Percentiles rank a stretch among this genome's conserved stretches.
phyloP scores from a whole-genome alignment of 2,888 invertebrate genomes.

The Danaus chrysippus region DNA sequence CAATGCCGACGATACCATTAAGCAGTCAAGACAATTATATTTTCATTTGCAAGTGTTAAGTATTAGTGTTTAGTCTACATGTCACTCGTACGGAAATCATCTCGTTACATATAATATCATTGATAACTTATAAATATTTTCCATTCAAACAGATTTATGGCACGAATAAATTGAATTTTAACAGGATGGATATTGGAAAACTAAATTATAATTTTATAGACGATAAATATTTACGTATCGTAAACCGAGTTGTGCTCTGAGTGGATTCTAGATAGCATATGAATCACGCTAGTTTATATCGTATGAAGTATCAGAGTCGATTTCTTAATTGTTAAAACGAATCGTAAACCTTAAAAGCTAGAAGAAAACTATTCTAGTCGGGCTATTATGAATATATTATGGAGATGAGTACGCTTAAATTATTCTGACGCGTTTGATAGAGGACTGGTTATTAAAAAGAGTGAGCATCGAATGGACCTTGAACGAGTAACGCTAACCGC shows the following conservation, averaged over 20 bases:
- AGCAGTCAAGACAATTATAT: constrained; percentile 49
- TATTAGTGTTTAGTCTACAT: neutral
- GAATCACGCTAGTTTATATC: constrained; percentile 40
- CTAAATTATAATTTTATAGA: constrained; percentile 43
- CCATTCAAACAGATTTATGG: constrained; percentile 24
- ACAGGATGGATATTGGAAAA: constrained; percentile 37
- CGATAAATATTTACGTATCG: constrained; percentile 54
- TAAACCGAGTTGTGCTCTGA: constrained; percentile 46
- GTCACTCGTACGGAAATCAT: too few species aligned
- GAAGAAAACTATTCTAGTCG: constrained; percentile 43
- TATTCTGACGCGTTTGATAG: constrained; percentile 19
- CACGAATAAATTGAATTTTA: constrained; percentile 33
- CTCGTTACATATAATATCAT: too few species aligned
- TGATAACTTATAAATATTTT: constrained; percentile 15
- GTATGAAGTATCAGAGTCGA: constrained; percentile 24
- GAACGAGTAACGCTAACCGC: constrained; percentile 39
- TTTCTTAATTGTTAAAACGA: constrained; percentile 57
- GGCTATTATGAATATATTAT: constrained; percentile 17
- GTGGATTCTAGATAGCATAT: constrained; percentile 36
- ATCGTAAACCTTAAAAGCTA: constrained; percentile 67
- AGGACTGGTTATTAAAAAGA: constrained; percentile 22
- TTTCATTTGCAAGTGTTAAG: constrained; percentile 27
- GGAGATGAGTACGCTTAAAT: constrained; percentile 1
- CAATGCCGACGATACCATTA: constrained; percentile 67
- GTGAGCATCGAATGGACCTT: constrained; percentile 48